phyloP scores from a whole-genome alignment of 64 coral and sea anemone species.

The Actinia equina region DNA sequence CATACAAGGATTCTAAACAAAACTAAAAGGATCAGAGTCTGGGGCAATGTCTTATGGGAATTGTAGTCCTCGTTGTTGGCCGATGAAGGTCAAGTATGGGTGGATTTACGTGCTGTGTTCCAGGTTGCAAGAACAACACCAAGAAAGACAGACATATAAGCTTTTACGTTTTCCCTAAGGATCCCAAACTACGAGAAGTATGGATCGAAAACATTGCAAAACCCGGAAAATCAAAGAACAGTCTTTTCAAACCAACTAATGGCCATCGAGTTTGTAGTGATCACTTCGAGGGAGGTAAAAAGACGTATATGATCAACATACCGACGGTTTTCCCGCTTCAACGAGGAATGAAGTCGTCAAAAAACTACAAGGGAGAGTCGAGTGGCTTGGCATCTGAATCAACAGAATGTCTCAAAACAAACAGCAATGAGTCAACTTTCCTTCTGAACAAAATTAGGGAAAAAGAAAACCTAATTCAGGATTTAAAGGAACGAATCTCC shows the following conservation, averaged over 20 bases:
- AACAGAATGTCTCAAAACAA: too few species aligned
- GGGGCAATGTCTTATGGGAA: background rate
- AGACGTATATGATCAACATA: slow-evolving; percentile 43
- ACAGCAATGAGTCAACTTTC: background rate
- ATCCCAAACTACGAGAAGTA: background rate
- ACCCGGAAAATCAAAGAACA: slow-evolving; percentile 4
- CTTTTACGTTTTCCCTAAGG: slow-evolving; percentile 23
- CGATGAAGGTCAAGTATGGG: background rate
- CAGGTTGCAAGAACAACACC: slow-evolving; percentile 13
- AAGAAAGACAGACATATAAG: background rate
- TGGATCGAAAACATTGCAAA: background rate
- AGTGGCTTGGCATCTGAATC: background rate
- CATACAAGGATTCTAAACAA: background rate
- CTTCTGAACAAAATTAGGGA: background rate
- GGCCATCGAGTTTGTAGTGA: slow-evolving; percentile 29
- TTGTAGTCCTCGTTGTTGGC: too few species aligned
- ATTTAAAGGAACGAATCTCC: background rate
- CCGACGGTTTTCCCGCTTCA: slow-evolving; percentile 30
- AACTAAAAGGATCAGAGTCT: too few species aligned
- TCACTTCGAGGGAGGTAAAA: slow-evolving; percentile 45
- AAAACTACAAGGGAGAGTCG: background rate
- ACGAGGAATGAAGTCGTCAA: background rate
- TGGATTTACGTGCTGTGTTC: slow-evolving; percentile 26
- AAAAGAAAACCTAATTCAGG: background rate
- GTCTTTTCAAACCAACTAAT: background rate